Percentiles rank a stretch among this genome's conserved stretches.
phyloP scores from a whole-genome alignment of 1,140 invertebrate species.

The Habropoda laboriosa region DNA sequence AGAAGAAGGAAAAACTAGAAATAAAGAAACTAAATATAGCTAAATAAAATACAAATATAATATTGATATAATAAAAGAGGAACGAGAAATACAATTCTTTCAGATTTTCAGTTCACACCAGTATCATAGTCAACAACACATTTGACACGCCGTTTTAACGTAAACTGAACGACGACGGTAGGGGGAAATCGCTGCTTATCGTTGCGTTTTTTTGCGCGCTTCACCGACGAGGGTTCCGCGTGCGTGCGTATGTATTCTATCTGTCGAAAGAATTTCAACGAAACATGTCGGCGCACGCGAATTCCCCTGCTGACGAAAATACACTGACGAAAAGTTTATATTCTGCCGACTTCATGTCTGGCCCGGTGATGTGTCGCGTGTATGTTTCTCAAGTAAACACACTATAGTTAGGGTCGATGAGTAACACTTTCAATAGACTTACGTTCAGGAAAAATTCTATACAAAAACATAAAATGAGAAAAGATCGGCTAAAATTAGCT shows the following conservation, averaged over 20 bases:
- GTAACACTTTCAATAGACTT: slow-evolving; percentile 1
- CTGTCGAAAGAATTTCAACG: slow-evolving; percentile 17
- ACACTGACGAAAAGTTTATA: slow-evolving; percentile 15
- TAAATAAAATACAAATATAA: too few relatives aligned
- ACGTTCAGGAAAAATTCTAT: not conserved
- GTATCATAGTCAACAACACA: not conserved
- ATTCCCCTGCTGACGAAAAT: slow-evolving; percentile 12
- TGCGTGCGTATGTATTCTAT: not conserved
- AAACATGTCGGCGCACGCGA: slow-evolving; percentile 4
- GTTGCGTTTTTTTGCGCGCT: not conserved
- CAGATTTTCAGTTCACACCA: not conserved
- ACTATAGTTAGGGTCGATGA: not conserved
- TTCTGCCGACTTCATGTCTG: not conserved
- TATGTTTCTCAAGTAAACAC: not conserved
- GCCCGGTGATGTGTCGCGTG: not conserved
- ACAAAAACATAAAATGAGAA: not conserved
- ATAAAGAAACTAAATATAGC: too few relatives aligned
- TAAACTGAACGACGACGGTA: not conserved
- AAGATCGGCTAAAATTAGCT: not conserved
- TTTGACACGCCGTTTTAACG: not conserved
- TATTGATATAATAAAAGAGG: not conserved
- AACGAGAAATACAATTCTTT: not conserved
- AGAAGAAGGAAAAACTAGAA: too few relatives aligned
- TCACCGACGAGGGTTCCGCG: not conserved
- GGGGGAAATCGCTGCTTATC: slow-evolving; percentile 1